Conservation (phyloP, 2,888 invertebrate species). For the Frankliniella fusca region DNA sequence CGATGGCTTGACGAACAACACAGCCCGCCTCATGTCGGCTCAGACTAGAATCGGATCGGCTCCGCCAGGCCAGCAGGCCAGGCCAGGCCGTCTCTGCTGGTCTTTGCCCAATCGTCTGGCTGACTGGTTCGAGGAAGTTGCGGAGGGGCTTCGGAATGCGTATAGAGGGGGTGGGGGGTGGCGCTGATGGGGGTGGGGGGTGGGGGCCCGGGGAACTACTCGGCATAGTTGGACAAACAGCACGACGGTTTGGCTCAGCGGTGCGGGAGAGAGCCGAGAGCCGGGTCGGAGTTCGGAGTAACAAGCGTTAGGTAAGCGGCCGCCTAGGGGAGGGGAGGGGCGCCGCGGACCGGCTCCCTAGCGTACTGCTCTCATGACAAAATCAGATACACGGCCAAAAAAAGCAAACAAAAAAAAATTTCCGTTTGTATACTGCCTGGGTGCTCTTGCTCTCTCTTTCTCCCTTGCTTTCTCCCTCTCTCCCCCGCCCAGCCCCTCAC, state of each 20-base stretch:
- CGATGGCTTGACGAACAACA: neutral
- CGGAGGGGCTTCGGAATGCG: neutral
- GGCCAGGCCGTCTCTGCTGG: too few species aligned
- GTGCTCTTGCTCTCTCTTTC: neutral
- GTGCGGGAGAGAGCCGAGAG: neutral
- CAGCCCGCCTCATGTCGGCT: neutral
- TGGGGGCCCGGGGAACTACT: neutral
- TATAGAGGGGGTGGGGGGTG: neutral
- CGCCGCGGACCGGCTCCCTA: neutral
- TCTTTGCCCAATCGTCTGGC: too few species aligned
- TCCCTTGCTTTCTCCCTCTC: neutral
- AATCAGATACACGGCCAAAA: too few species aligned
- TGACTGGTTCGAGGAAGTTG: too few species aligned
- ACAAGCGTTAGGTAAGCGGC: constrained; percentile 21
- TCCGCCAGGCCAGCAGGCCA: too few species aligned
- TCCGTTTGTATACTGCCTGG: too few species aligned
- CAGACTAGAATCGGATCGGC: neutral
- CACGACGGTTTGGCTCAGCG: neutral
- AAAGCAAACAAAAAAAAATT: too few species aligned
- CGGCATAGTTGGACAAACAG: constrained; percentile 16
- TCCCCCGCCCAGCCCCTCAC: neutral
- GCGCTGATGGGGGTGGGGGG: neutral
- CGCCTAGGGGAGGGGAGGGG: neutral
- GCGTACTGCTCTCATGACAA: too few species aligned
- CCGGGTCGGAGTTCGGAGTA: neutral